Conservation (phyloP, 1,140 invertebrate species). For the Periplaneta americana region DNA sequence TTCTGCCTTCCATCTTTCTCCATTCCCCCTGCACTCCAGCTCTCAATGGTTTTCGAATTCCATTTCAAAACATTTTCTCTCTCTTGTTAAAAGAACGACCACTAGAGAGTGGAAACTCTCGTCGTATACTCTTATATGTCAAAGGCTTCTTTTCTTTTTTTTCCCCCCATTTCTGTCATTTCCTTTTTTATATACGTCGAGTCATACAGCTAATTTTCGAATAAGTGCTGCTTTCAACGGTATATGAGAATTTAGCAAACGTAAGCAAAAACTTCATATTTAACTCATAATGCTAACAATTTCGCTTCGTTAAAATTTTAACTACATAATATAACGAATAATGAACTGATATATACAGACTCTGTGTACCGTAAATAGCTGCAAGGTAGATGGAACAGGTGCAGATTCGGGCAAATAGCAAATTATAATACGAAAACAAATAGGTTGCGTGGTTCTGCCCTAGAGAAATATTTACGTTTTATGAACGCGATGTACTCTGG, state of each 20-base stretch:
- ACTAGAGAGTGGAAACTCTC: neutral
- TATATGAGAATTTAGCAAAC: neutral
- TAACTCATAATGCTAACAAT: neutral
- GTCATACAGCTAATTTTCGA: neutral
- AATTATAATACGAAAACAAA: neutral
- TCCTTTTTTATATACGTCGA: neutral
- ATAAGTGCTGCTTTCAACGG: neutral
- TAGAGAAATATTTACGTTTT: neutral
- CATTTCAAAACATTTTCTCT: neutral
- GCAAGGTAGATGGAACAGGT: neutral
- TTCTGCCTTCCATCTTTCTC: too few species aligned
- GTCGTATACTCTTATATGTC: neutral
- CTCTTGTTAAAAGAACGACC: neutral
- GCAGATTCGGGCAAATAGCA: too few species aligned
- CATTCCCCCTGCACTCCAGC: neutral
- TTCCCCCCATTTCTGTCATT: too few species aligned
- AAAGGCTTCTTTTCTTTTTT: neutral
- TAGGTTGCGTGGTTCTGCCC: neutral
- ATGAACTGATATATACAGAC: neutral
- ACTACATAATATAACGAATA: neutral
- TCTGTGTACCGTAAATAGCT: neutral
- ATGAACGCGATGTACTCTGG: neutral
- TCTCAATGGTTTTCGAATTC: neutral
- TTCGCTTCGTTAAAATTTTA: neutral
- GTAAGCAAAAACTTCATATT: neutral